Base-by-base conservation (phyloP, 2,888 invertebrate genomes). In the Sinelater perroti region DNA sequence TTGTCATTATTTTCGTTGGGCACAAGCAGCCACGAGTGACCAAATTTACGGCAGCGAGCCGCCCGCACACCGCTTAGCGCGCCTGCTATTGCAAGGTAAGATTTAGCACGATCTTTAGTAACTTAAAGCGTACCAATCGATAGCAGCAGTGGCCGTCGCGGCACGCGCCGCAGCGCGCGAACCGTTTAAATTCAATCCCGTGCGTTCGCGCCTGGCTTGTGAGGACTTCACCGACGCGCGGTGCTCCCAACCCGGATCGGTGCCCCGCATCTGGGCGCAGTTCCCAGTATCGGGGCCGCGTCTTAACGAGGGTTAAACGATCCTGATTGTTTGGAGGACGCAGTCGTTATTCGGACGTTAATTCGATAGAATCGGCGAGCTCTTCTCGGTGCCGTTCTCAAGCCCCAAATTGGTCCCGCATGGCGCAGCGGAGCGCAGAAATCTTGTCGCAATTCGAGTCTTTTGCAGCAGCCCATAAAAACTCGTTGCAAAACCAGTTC, bases 311-410 rank as follows among this genome's bases (percentile, higher is more conserved):
- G 67, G 67, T 53, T 65, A 65, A 68, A 61, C 55, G 63, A 57
- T 66, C 64, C 65, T 64, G 65, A 68, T 68, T 67, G 61, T 62
- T 68, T 61, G 61, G 67, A 68, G 68, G 68, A 62, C 68, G 58
- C 51, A 40, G 40, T 24, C 40, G 14, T 40, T 40, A 40, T 24
- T 40, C 13, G 7, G 24, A 24, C n/a, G n/a, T 24, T 40, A 40
- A 40, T 40, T 40, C 40, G 2, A 8, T 24, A 2, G 24, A n/a
- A n/a, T n/a, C n/a, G n/a, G n/a, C n/a, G n/a, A n/a, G n/a, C n/a
- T n/a, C n/a, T n/a, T n/a, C n/a, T n/a, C n/a, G n/a, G n/a, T n/a
- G n/a, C n/a, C n/a, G n/a, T n/a, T n/a, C n/a, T n/a, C n/a, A n/a
- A n/a, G n/a, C n/a, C n/a, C n/a, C n/a, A n/a, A n/a, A n/a, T n/a